A percentile compares a stretch with the other conserved stretches of the same genome.
These are phyloP conservation scores for Cloeon dipterum DNA, from an alignment of 2,888 invertebrate genomes.

Conservation along the genomic window DNA sequence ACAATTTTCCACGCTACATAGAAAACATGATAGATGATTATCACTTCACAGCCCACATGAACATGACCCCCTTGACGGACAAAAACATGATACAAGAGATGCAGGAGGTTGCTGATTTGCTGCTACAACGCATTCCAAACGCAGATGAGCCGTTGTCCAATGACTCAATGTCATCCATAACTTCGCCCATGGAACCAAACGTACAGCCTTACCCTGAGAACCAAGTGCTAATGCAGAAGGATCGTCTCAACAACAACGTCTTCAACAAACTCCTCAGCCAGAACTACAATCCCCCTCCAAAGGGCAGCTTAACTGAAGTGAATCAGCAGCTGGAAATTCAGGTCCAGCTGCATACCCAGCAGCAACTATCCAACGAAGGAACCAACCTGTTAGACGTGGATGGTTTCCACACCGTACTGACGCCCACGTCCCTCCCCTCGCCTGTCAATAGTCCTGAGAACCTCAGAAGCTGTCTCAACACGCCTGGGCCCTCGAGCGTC, in stretches of 20 bases:
- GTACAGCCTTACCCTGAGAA: constrained; percentile 58
- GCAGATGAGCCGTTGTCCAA: constrained; percentile 5
- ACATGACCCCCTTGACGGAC: too few species aligned
- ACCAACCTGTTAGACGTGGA: constrained; percentile 12
- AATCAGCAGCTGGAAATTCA: constrained; percentile 44
- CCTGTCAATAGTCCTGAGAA: constrained; percentile 40
- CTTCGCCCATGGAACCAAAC: constrained; percentile 32
- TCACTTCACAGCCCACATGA: constrained; percentile 58
- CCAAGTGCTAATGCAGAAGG: too few species aligned
- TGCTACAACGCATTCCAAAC: constrained; percentile 42
- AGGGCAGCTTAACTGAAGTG: constrained; percentile 24
- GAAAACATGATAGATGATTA: constrained; percentile 63
- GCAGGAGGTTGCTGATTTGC: constrained; percentile 63
- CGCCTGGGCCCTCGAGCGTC: neutral
- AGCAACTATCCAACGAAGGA: constrained; percentile 16
- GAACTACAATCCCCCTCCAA: constrained; percentile 5
- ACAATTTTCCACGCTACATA: constrained; percentile 4
- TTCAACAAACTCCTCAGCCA: constrained; percentile 8
- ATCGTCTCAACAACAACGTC: constrained; percentile 12
- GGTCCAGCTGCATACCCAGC: constrained; percentile 43
- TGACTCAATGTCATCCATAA: constrained; percentile 1
- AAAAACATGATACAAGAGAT: too few species aligned
- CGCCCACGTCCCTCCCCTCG: constrained; percentile 29
- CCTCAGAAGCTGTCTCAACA: neutral
- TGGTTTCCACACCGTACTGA: constrained; percentile 6